Conservation (phyloP, 2,888 invertebrate species). For the Pristionchus mayeri region DNA sequence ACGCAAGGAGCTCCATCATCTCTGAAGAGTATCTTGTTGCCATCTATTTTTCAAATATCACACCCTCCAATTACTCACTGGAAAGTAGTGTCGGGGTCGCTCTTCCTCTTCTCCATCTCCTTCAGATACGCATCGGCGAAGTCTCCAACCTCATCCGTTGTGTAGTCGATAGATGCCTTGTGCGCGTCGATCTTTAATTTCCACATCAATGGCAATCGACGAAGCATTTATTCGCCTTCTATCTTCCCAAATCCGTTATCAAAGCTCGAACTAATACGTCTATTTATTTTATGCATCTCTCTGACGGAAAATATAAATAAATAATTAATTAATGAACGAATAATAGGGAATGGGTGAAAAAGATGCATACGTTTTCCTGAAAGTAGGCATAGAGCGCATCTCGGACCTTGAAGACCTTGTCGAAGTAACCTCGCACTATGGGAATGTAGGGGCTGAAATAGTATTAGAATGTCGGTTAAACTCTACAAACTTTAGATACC, state of each 20-base stretch:
- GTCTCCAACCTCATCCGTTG: background rate
- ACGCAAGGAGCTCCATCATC: too few relatives aligned
- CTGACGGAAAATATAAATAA: too few relatives aligned
- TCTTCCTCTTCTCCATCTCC: conserved; percentile 36
- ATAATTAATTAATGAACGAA: background rate
- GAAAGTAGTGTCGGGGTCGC: background rate
- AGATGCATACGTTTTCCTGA: background rate
- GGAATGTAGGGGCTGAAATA: conserved; percentile 15
- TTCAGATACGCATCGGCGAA: conserved; percentile 45
- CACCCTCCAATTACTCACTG: background rate
- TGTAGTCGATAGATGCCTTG: conserved; percentile 28
- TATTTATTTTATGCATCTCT: too few relatives aligned
- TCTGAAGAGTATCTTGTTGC: too few relatives aligned
- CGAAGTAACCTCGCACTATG: background rate
- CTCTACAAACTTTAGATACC: too few relatives aligned
- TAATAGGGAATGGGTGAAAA: background rate
- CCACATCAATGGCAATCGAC: too few relatives aligned
- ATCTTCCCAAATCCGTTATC: background rate
- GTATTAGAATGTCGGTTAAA: background rate
- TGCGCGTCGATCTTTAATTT: conserved; percentile 20
- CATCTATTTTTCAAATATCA: too few relatives aligned
- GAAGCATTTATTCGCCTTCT: background rate
- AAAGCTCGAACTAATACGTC: too few relatives aligned
- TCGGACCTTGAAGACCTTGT: background rate
- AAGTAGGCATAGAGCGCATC: conserved; percentile 39